Percentiles rank a stretch among this genome's conserved stretches.
Conservation (phyloP, 2,113 vertebrate genomes). For the Cyrtonyx montezumae region DNA sequence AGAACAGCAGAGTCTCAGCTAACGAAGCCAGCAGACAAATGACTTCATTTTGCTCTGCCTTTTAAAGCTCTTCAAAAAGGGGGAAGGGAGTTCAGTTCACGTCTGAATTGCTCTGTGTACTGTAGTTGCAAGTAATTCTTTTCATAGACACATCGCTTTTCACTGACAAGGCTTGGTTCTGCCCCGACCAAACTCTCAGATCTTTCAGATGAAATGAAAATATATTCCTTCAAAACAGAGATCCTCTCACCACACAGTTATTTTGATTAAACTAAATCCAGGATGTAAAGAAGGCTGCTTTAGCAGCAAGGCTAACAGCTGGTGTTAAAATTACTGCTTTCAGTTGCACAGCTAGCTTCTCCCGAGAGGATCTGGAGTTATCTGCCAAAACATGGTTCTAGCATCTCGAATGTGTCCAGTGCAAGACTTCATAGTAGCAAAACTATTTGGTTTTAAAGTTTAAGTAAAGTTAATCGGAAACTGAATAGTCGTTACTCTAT, state of each 20-base stretch:
- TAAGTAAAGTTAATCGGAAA: slow-evolving; percentile 75
- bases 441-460: slow-evolving; percentile 81
- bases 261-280: slow-evolving; percentile 65
- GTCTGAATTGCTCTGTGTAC: slow-evolving; percentile 50
- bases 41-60: slow-evolving; percentile 70
- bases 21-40: slow-evolving; percentile 50
- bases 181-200: slow-evolving; percentile 55
- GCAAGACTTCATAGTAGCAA: slow-evolving; percentile 83
- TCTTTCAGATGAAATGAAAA: slow-evolving; percentile 66
- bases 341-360: slow-evolving; percentile 67
- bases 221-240: slow-evolving; percentile 60
- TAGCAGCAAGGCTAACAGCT: slow-evolving; percentile 54
- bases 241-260: slow-evolving; percentile 51
- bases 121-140: slow-evolving; percentile 52
- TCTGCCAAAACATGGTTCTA: slow-evolving; percentile 47
- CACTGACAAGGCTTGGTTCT: slow-evolving; percentile 38
- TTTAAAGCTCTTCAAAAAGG: slow-evolving; percentile 77
- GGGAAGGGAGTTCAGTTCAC: slow-evolving; percentile 60
- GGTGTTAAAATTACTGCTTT: slow-evolving; percentile 59
- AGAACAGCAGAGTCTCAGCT: slow-evolving; percentile 66
- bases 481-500: slow-evolving; percentile 64
- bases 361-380: neutral
- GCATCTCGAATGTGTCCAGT: slow-evolving; percentile 78
- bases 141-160: slow-evolving; percentile 55
- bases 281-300: slow-evolving; percentile 49